A percentile compares a stretch with the other conserved stretches of the same genome.
Evolutionary conservation across 2,888 invertebrate species (phyloP).

Genomic region (Pyrocoelia pectoralis): DNA sequence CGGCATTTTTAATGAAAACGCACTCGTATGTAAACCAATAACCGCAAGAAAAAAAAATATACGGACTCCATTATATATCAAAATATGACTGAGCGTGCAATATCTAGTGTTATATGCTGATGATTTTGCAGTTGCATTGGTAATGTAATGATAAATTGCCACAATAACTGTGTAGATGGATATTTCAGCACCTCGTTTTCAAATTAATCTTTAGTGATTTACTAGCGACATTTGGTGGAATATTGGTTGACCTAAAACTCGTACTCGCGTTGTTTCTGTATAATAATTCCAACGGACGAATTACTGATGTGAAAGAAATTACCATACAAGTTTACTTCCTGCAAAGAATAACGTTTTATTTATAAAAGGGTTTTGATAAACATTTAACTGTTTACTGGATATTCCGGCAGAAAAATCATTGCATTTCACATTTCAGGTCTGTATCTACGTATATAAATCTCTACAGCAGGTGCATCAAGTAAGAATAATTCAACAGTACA

Average conservation of each 20-base stretch:
- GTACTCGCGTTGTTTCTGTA: not conserved
- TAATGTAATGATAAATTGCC: conserved; percentile 2
- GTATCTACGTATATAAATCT: conserved; percentile 7
- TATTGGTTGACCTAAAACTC: conserved; percentile 10
- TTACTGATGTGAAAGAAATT: conserved; percentile 15
- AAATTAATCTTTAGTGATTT: conserved; percentile 12
- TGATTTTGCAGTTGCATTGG: conserved; percentile 6
- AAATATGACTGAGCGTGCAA: conserved; percentile 9
- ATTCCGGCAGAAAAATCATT: conserved; percentile 1
- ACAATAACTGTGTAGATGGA: conserved; percentile 7
- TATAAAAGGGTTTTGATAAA: conserved; percentile 8
- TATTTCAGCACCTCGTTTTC: conserved; percentile 12
- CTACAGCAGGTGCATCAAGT: conserved; percentile 20
- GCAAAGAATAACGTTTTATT: conserved; percentile 13
- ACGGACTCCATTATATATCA: not conserved
- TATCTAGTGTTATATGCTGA: conserved; percentile 3
- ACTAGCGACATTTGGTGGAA: conserved; percentile 13
- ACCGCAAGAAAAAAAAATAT: not conserved
- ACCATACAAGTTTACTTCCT: conserved; percentile 12
- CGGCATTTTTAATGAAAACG: not conserved
- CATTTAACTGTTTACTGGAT: conserved; percentile 6
- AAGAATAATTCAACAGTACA: conserved; percentile 26
- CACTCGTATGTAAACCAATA: not conserved
- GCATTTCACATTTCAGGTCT: conserved; percentile 7
- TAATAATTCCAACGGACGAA: conserved; percentile 5